Evolutionary conservation across 1,140 invertebrate genomes (phyloP), one percentile per base, ranked within the genome.

Genomic region (Polyergus mexicanus): DNA sequence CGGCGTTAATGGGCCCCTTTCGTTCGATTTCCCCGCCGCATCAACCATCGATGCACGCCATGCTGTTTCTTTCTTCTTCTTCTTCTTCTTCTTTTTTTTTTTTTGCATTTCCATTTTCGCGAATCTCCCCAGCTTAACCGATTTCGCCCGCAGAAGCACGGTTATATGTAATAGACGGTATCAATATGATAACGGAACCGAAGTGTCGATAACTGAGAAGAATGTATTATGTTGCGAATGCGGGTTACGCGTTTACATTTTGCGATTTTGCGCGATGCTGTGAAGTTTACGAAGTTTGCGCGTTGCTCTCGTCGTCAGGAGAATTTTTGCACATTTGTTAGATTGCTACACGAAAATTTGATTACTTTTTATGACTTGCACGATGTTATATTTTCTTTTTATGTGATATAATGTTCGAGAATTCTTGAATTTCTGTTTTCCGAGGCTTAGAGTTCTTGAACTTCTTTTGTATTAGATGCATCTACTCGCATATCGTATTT

Each of bases 1-100:
- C 68, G 65, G 62, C 87, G 66, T 89, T 89, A 89, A 89, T 86
- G 62, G 62, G 44, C 47, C 41, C 28, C 74, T 81, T 71, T 76
- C 62, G 32, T 74, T 62, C 35, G 8, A 68, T n/a, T 51, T 54
- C 44, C 71, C 56, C 47, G 13, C 11, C 47, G 25, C n/a, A 54
- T 74, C 63, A 44, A 65, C 22, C 51, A 41, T 35, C 56, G 38
- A 47, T 56, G 47, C 54, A 56, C 78, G 25, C 13, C 38, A 41
- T 68, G 69, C 41, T 81, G 66, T 28, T 69, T 44, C 11, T 44
- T 44, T 44, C 13, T 8, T 41, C 25, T 71, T 51, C n/a, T 6
- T 28, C 1, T 28, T 28, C 1, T 28, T 28, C 1, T 35, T 38
- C 69, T 81, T 71, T 28, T 4, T 35, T 38, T 75, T 81, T 71